Percentiles rank a stretch among this genome's conserved stretches.
Conservation (phyloP, 2,797 vertebrate species). For the Sitta carolinensis region DNA sequence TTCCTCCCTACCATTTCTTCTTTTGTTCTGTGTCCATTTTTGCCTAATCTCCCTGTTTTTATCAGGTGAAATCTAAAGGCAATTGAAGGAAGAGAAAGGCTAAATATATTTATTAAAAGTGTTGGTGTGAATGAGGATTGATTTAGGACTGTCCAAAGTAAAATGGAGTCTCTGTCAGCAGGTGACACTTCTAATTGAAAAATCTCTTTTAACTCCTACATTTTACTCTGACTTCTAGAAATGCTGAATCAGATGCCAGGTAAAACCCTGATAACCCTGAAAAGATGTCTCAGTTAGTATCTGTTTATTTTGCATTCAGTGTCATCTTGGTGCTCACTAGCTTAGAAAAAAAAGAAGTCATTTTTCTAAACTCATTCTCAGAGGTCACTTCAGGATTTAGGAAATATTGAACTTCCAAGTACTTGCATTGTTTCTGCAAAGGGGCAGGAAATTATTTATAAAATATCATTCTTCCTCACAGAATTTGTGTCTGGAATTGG, state of each 20-base stretch:
- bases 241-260: neutral
- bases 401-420: neutral
- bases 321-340: neutral
- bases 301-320: neutral
- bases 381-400: slow-evolving; percentile 12
- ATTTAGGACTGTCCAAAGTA: neutral
- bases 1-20: neutral
- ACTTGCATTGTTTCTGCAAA: slow-evolving; percentile 23
- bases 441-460: neutral
- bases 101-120: neutral
- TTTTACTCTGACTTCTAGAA: neutral
- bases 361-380: neutral
- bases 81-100: neutral
- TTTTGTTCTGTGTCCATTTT: neutral
- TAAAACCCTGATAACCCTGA: neutral
- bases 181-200: neutral
- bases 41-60: neutral
- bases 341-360: neutral
- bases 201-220: neutral
- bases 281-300: neutral
- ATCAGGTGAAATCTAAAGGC: neutral
- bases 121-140: neutral
- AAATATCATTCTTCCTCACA: neutral
- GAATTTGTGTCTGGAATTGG: neutral
- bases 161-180: neutral